Base-by-base conservation (phyloP, 1,140 invertebrate genomes). In the Vollenhovia emeryi region DNA sequence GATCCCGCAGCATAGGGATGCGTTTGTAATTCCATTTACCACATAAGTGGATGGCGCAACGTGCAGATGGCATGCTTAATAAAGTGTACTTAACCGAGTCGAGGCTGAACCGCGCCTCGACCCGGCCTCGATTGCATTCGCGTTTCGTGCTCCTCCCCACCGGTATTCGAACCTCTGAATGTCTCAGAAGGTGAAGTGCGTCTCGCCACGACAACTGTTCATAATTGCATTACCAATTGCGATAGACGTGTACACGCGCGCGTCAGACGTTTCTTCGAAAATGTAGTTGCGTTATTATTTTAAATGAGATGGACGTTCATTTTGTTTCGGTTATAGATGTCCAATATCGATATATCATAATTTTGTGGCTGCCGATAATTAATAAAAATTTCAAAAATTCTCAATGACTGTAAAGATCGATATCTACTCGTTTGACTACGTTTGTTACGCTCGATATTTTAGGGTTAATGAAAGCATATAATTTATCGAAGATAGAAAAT, bases 11-110 rank as follows among this genome's bases (percentile, higher is more conserved):
- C 57, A 62, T 55, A 68, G 87, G 89, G 92, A 92, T 92, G 91
- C 91, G 91, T 93, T 93, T 92, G 91, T 94, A 93, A 93, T 93
- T 93, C 91, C 92, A 93, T 89, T 94, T 93, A 92, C 86, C 90
- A 85, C 87, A 89, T 92, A 93, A 93, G 92, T 91, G 92, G 91
- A 86, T 86, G 86, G 74, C 62, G 87, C 89, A 89, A 89, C 83
- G 84, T 86, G 82, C 89, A 91, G 87, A 89, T 87, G 80, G 89
- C 90, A 91, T 91, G 83, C 88, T 91, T 89, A 93, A 93, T 93
- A 93, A 93, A 93, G 92, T 91, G 92, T 91, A 91, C 88, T 92
- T 91, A 91, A 91, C 79, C 75, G 71, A 86, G 87, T 78, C 40
- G 80, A 60, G 73, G 79, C 45, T 79, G 68, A 69, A 50, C 71